Evolutionary conservation across 2,113 vertebrate genomes (phyloP).

Genomic region (Saguinus imperator): DNA sequence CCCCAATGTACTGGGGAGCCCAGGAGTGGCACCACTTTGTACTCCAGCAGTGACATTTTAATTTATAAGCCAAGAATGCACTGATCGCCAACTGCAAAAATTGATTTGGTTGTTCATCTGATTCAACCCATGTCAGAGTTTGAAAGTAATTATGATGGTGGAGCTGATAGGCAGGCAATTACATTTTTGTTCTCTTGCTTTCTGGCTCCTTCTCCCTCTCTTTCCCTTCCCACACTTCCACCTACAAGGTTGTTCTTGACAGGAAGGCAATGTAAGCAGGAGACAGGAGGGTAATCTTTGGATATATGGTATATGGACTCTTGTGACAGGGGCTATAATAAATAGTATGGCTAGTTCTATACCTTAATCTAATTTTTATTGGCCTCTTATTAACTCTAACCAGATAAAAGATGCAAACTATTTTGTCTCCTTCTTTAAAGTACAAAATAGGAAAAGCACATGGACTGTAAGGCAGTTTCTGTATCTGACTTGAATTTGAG

Average conservation of each 20-base stretch:
- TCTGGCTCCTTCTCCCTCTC: neutral
- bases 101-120: conserved; percentile 86
- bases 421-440: conserved; percentile 8
- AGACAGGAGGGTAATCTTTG: conserved; percentile 36
- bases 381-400: conserved; percentile 43
- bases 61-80: conserved; percentile 83
- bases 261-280: conserved; percentile 45
- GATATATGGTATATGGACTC: conserved; percentile 39
- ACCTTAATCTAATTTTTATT: conserved; percentile 56
- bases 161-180: conserved; percentile 85
- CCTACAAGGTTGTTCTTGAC: conserved; percentile 70
- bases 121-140: conserved; percentile 85
- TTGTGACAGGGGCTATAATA: conserved; percentile 37
- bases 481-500: neutral
- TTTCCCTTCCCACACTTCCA: neutral
- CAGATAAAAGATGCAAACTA: conserved; percentile 4
- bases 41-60: conserved; percentile 84
- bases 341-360: conserved; percentile 22
- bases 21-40: conserved; percentile 76
- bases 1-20: conserved; percentile 45
- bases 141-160: conserved; percentile 87
- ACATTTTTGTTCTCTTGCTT: conserved; percentile 80
- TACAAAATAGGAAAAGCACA: neutral
- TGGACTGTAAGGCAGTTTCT: neutral
- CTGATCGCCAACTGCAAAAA: conserved; percentile 84